Conservation (phyloP, 64 coral and sea anemone genomes). For the Montipora sp. region DNA sequence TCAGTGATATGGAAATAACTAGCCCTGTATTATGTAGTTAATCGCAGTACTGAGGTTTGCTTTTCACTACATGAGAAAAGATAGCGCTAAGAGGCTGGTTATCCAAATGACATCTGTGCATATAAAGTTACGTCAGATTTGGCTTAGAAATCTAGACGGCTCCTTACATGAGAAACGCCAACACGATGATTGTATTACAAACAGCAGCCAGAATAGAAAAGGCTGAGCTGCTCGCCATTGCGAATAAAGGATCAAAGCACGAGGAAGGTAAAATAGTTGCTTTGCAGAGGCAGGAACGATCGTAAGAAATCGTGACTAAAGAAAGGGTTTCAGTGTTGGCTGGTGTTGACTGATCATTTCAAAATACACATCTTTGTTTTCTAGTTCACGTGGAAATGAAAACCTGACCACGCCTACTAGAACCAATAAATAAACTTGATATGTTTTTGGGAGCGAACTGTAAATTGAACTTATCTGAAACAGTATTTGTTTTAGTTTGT, state of each 20-base stretch:
- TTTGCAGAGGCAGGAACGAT: neutral
- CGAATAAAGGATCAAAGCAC: neutral
- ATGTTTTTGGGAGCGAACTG: neutral
- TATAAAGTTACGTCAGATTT: too few species aligned
- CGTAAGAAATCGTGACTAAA: neutral
- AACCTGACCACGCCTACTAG: neutral
- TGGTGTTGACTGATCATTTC: neutral
- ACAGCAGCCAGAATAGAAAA: too few species aligned
- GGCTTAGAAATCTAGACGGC: too few species aligned
- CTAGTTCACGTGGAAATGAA: neutral
- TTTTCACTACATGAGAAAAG: too few species aligned
- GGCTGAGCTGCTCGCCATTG: neutral
- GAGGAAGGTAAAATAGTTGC: neutral
- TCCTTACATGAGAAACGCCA: too few species aligned
- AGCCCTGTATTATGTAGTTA: too few species aligned
- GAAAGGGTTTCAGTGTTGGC: neutral
- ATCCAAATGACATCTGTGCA: too few species aligned
- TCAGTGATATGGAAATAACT: too few species aligned
- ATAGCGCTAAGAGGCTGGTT: too few species aligned
- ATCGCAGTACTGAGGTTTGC: too few species aligned
- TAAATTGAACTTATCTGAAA: neutral
- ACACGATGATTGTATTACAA: too few species aligned
- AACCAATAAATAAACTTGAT: slow-evolving; percentile 9
- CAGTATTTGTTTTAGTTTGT: neutral
- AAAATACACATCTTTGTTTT: neutral